Percentiles rank a stretch among this genome's conserved stretches.
These are phyloP conservation scores for Brachionus calyciflorus DNA, from an alignment of 1,140 invertebrate species.

Conservation along the genomic window DNA sequence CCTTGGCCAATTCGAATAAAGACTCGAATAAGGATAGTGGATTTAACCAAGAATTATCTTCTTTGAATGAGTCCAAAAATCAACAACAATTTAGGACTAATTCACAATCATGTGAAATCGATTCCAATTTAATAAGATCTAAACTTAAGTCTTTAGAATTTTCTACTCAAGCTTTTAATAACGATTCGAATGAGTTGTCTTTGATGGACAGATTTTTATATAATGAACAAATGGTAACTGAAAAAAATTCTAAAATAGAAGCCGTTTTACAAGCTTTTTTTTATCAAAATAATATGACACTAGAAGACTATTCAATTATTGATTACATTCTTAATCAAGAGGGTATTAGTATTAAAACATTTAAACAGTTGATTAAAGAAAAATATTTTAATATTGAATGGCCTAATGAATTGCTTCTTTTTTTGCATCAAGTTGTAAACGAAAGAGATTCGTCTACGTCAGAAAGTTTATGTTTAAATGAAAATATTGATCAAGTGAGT, in stretches of 20 bases:
- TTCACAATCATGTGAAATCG: background rate
- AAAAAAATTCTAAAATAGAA: slow-evolving; percentile 27
- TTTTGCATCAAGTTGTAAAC: slow-evolving; percentile 33
- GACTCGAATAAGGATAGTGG: slow-evolving; percentile 23
- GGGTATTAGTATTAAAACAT: slow-evolving; percentile 19
- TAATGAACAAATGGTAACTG: slow-evolving; percentile 26
- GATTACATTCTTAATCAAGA: slow-evolving; percentile 29
- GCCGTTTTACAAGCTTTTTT: background rate
- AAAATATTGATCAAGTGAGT: background rate
- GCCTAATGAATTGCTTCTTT: slow-evolving; percentile 13
- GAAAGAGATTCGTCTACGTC: slow-evolving; percentile 11
- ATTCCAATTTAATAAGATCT: background rate
- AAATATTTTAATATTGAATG: slow-evolving; percentile 20
- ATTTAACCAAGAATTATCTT: slow-evolving; percentile 2
- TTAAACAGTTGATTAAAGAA: slow-evolving; percentile 33
- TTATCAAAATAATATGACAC: background rate
- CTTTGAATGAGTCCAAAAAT: slow-evolving; percentile 18
- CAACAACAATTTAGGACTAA: background rate
- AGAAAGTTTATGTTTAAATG: background rate
- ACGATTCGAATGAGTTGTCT: slow-evolving; percentile 3
- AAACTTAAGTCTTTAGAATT: background rate
- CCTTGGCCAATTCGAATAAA: slow-evolving; percentile 21
- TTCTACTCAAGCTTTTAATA: slow-evolving; percentile 4
- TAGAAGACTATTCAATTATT: slow-evolving; percentile 35
- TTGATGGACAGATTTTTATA: slow-evolving; percentile 17